A percentile compares a stretch with the other conserved stretches of the same genome.
Evolutionary conservation across 2,797 vertebrate species (phyloP).

Genomic region (Harpagifer antarcticus): DNA sequence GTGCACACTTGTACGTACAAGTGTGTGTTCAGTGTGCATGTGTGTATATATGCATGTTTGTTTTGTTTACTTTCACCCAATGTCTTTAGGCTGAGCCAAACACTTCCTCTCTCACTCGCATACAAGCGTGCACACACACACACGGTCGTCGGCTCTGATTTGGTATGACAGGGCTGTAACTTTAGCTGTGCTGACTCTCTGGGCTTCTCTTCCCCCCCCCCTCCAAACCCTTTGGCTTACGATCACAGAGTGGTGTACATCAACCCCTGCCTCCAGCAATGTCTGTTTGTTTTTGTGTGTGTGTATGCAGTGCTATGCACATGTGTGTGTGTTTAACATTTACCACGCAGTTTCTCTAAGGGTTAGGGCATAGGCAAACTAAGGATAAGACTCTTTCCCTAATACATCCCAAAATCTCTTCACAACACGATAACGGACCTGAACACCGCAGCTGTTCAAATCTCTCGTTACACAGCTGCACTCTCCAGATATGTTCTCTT

Average conservation of each 20-base stretch:
- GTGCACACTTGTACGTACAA: conserved; percentile 5
- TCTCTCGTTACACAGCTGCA: conserved; percentile 21
- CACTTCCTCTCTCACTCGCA: conserved; percentile 48
- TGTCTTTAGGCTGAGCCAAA: conserved; percentile 63
- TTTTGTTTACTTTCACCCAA: conserved; percentile 60
- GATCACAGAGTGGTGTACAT: conserved; percentile 73
- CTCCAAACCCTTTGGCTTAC: conserved; percentile 61
- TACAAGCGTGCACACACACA: conserved; percentile 29
- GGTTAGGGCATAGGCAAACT: conserved; percentile 62
- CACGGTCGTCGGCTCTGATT: conserved; percentile 64
- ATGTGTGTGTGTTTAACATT: conserved; percentile 35
- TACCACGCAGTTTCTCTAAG: conserved; percentile 48
- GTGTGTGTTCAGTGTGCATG: conserved; percentile 29
- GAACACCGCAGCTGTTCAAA: conserved; percentile 5
- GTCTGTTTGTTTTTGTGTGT: conserved; percentile 49
- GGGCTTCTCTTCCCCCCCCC: conserved; percentile 49
- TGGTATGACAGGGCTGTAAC: conserved; percentile 77
- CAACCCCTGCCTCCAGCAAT: conserved; percentile 58
- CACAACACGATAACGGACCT: conserved; percentile 20
- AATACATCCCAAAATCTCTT: conserved; percentile 54
- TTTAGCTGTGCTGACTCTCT: conserved; percentile 77
- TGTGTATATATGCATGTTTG: conserved; percentile 40
- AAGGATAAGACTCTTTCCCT: conserved; percentile 57
- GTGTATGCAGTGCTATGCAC: conserved; percentile 2
- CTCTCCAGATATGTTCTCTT: conserved; percentile 14